Percentiles rank a stretch among this genome's conserved stretches.
These are phyloP conservation scores for Alcedo atthis DNA, from an alignment of 2,797 vertebrate species.

Conservation along the genomic window DNA sequence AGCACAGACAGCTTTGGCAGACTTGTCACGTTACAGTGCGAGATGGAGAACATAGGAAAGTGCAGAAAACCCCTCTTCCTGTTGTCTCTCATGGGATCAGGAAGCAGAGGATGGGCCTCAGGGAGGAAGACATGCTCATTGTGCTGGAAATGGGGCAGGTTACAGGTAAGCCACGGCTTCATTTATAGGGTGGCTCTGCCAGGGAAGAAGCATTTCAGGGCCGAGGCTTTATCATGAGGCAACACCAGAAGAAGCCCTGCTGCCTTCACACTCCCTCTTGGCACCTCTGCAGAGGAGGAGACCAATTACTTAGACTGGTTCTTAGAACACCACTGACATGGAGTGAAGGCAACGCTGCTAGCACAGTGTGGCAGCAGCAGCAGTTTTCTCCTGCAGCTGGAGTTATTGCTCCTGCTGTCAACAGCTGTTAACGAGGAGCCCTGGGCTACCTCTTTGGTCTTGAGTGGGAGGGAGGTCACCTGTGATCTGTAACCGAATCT, in stretches of 20 bases:
- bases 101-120: neutral
- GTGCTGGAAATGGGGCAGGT: neutral
- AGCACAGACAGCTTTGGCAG: neutral
- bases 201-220: neutral
- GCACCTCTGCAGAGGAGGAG: neutral
- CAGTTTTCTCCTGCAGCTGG: neutral
- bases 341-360: accelerated
- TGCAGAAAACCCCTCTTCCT: neutral
- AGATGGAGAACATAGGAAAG: neutral
- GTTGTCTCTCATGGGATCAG: neutral
- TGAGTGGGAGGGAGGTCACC: conserved; percentile 44
- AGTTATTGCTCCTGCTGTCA: neutral
- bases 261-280: neutral
- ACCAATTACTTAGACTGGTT: neutral
- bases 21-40: neutral
- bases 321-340: neutral
- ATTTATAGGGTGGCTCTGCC: neutral
- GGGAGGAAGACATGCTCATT: neutral
- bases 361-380: neutral
- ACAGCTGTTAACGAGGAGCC: neutral
- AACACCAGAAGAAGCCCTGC: neutral
- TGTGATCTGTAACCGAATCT: conserved; percentile 68
- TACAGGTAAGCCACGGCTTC: neutral
- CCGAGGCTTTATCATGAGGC: neutral
- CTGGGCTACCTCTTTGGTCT: neutral